A percentile compares a stretch with the other conserved stretches of the same genome.
Conservation (phyloP, 2,797 vertebrate genomes). For the Ctenopoma multispine region DNA sequence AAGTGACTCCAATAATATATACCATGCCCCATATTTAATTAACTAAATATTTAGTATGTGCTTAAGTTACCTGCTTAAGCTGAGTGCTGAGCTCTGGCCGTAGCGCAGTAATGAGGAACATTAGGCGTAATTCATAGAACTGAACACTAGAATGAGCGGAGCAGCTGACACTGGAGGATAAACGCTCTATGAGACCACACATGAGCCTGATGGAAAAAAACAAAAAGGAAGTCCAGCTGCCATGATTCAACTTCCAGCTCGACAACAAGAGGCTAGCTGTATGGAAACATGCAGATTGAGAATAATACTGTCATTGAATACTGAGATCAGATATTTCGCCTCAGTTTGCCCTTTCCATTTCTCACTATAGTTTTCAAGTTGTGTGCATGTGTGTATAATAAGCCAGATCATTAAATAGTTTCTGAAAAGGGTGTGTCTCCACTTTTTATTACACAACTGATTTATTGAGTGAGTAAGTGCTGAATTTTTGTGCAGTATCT, state of each 20-base stretch:
- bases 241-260: too few species aligned
- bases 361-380: neutral
- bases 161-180: conserved; percentile 68
- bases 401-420: neutral
- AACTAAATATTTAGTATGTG: neutral
- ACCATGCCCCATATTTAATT: neutral
- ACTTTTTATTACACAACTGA: neutral
- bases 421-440: neutral
- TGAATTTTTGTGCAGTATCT: neutral
- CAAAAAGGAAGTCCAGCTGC: too few species aligned
- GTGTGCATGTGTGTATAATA: neutral
- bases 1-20: too few species aligned
- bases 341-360: neutral
- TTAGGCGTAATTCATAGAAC: conserved; percentile 87
- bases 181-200: conserved; percentile 73
- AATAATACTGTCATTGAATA: neutral
- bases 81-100: conserved; percentile 82
- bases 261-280: too few species aligned
- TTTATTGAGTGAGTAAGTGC: neutral
- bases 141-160: conserved; percentile 77
- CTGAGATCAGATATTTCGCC: neutral
- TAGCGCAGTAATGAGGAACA: conserved; percentile 86
- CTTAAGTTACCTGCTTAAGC: conserved; percentile 74
- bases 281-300: too few species aligned
- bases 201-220: conserved; percentile 72